Evolutionary conservation across 1,140 invertebrate genomes (phyloP), one percentile per base, ranked within the genome.

Genomic region (Drosophila athabasca): DNA sequence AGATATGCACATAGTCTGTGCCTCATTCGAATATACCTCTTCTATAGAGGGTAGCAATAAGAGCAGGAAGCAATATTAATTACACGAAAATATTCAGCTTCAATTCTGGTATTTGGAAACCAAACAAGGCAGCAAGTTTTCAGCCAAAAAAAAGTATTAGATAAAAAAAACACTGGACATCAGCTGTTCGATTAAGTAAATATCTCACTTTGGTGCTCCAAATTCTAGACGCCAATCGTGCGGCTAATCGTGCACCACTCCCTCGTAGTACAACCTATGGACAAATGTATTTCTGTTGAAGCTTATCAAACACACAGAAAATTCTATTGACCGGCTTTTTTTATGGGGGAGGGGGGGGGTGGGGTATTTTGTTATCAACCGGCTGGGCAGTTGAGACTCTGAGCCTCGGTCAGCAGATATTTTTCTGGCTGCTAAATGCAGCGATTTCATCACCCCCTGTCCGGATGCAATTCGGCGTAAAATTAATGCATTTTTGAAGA

Each of bases 401-500:
- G 24, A 43, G 7, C 24, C n/a, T 26, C 44, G 54, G 31, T 49
- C 52, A 39, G 51, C 7, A 35, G 67, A 62, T 24, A 31, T 58
- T 35, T 35, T 17, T 52, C 8, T 7, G 13, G 31, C 45, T 9
- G 13, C 66, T 49, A 68, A 57, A 58, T 58, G n/a, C 64, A 52
- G 72, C 24, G 45, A 53, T 67, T 75, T 62, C 53, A 60, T 66
- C 45, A 71, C 48, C 45, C 43, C 49, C 60, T 57, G 48, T 66
- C 54, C 67, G 62, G 62, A 81, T 64, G 79, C 68, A 79, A 55
- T 65, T 68, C 60, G 59, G 62, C 72, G 52, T 85, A 66, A 80
- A 85, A 80, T 84, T 71, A 61, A 72, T 69, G 60, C 61, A 85
- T 67, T 76, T 83, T 51, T 64, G 19, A 69, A 69, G 31, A 69